Evolutionary conservation across 2,888 invertebrate species (phyloP), one percentile per base, ranked within the genome.

Genomic region (Caenorhabditis wallacei): DNA sequence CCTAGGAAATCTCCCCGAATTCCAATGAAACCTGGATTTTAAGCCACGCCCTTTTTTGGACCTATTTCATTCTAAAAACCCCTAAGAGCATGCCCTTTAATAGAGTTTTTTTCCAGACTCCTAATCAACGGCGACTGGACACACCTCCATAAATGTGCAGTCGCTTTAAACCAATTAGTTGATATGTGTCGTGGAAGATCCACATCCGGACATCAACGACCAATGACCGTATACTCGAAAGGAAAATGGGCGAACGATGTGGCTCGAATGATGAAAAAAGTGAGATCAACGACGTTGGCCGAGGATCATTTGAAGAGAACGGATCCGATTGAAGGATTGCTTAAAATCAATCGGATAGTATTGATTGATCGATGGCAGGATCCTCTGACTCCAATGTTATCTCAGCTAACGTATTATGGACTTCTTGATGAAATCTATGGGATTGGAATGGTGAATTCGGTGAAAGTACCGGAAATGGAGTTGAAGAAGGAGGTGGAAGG

Each of bases 361-460:
- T 93, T 99, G 57, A 93, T 99, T 1, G 99, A 99, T 93, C 94
- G 99, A 30, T 95, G 95, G 54, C 94, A 97, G 2, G 99, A 99
- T 94, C 94, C 97, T 70, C 94, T 98, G 61, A 96, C 97, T 59
- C 96, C 97, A 0, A 94, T 99, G 89, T 95, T 96, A 0, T 97
- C 97, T 0, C 99, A 98, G 92, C 94, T 98, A 43, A 98, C 98
- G 0, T 99, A 98, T 90, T 98, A 98, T 93, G 99, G 98, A 2
- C 94, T 99, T 8, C 96, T 99, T 85, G 99, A 99, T 70, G 88
- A 88, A 22, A 43, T 86, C 4, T 88, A 82, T 37, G 80, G 84
- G n/a, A 74, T 86, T 22, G 81, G 86, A 68, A 82, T 85, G 81
- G 83, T 85, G n/a, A 85, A 84, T 20, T 84, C 84, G 1, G 79